A percentile compares a stretch with the other conserved stretches of the same genome.
Conservation (phyloP, 2,113 vertebrate species). For the Anguilla rostrata region DNA sequence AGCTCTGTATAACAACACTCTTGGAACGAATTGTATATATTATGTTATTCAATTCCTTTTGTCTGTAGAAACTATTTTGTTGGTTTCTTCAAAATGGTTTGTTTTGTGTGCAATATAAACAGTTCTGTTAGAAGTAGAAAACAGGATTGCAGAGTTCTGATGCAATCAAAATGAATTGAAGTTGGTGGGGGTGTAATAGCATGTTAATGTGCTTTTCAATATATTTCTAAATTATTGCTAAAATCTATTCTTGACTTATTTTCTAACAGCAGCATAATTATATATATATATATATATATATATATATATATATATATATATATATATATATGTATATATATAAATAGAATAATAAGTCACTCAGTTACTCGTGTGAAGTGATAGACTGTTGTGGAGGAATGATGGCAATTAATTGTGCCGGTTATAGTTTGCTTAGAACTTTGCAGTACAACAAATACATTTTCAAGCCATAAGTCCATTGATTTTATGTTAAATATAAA, state of each 20-base stretch:
- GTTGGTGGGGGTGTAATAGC: background rate
- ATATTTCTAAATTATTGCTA: background rate
- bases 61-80: background rate
- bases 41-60: background rate
- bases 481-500: background rate
- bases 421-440: background rate
- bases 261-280: background rate
- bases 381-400: background rate
- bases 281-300: background rate
- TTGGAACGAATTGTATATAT: background rate
- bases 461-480: background rate
- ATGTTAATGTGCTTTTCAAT: background rate
- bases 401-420: background rate
- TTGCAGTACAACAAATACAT: background rate
- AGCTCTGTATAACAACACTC: background rate
- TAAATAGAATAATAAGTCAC: background rate
- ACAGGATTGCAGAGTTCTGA: background rate
- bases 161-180: background rate
- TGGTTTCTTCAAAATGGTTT: conserved; percentile 21
- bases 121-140: conserved; percentile 30
- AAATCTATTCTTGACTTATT: background rate
- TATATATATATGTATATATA: background rate
- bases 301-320: background rate
- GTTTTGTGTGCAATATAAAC: conserved; percentile 63
- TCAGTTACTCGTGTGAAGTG: background rate